Evolutionary conservation across 30 jellyfish, hydroid and myxozoan genomes (phyloP).

Genomic region (Calvadosia cruxmelitensis): DNA sequence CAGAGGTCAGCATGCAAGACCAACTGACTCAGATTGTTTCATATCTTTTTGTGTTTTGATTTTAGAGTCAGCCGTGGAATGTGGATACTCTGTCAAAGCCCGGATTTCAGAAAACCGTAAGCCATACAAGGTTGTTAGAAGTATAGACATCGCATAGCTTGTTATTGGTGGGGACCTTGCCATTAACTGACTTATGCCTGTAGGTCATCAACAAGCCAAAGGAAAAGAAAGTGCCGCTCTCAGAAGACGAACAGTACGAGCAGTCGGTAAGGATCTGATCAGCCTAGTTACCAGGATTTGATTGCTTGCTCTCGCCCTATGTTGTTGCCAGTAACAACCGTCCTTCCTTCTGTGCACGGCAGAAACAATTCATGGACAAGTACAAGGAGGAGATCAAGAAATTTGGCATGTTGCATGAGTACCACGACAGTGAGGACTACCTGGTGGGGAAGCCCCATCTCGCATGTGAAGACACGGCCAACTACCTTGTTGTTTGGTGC

Average conservation of each 20-base stretch:
- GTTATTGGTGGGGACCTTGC: no score
- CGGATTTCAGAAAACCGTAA: conserved; percentile 85
- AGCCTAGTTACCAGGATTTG: not conserved
- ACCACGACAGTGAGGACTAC: conserved; percentile 73
- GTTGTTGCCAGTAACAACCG: not conserved
- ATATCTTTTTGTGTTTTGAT: not conserved
- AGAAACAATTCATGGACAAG: conserved; percentile 87
- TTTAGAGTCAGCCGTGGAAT: conserved; percentile 80
- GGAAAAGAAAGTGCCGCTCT: conserved; percentile 34
- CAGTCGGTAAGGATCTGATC: conserved; percentile 39
- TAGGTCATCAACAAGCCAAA: conserved; percentile 66
- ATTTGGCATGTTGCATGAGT: conserved; percentile 94
- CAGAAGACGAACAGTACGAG: conserved; percentile 77
- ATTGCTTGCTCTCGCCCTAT: not conserved
- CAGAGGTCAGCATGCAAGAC: no score
- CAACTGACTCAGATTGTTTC: no score
- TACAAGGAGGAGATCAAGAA: conserved; percentile 75
- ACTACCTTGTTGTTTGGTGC: conserved; percentile 93
- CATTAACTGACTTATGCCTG: no score
- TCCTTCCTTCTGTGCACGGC: not conserved
- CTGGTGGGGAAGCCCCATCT: conserved; percentile 55
- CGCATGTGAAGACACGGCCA: conserved; percentile 94
- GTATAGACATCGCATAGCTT: no score
- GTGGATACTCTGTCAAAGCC: conserved; percentile 87
- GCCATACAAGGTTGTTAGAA: no score